phyloP scores from a whole-genome alignment of 2,888 invertebrate species.

The Caenorhabditis virilis region DNA sequence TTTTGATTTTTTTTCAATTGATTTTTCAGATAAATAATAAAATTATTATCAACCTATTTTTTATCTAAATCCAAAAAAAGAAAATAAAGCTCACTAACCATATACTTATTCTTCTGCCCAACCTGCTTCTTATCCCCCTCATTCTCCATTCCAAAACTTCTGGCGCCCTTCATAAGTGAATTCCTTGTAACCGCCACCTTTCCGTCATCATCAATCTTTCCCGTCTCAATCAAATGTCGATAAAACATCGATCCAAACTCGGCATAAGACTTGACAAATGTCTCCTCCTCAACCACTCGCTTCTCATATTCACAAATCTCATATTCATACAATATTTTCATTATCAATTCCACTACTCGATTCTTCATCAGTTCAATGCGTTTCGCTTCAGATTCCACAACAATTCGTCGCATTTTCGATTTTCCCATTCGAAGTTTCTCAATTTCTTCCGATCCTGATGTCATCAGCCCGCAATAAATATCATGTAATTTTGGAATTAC shows the following conservation, averaged over 20 bases:
- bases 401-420: slow-evolving; percentile 17
- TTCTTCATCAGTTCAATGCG: slow-evolving; percentile 19
- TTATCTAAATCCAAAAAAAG: too few species aligned
- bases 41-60: too few species aligned
- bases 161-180: slow-evolving; percentile 17
- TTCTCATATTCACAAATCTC: slow-evolving; percentile 13
- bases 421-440: too few species aligned
- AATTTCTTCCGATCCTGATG: not conserved
- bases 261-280: slow-evolving; percentile 9
- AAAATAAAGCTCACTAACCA: too few species aligned
- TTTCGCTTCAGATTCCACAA: slow-evolving; percentile 15
- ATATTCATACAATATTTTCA: slow-evolving; percentile 37
- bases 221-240: slow-evolving; percentile 16
- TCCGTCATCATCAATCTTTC: slow-evolving; percentile 24
- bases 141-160: not conserved
- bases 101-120: slow-evolving; percentile 16
- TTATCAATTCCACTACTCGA: slow-evolving; percentile 24
- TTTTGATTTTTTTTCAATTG: too few species aligned
- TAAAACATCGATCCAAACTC: slow-evolving; percentile 36
- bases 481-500: slow-evolving; percentile 32
- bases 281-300: slow-evolving; percentile 10
- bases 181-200: slow-evolving; percentile 10
- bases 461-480: slow-evolving; percentile 15
- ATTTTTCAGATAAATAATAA: too few species aligned
- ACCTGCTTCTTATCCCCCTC: slow-evolving; percentile 9